Percentiles rank a stretch among this genome's conserved stretches.
Conservation (phyloP, 2,113 vertebrate genomes). For the Hippocampus zosterae region DNA sequence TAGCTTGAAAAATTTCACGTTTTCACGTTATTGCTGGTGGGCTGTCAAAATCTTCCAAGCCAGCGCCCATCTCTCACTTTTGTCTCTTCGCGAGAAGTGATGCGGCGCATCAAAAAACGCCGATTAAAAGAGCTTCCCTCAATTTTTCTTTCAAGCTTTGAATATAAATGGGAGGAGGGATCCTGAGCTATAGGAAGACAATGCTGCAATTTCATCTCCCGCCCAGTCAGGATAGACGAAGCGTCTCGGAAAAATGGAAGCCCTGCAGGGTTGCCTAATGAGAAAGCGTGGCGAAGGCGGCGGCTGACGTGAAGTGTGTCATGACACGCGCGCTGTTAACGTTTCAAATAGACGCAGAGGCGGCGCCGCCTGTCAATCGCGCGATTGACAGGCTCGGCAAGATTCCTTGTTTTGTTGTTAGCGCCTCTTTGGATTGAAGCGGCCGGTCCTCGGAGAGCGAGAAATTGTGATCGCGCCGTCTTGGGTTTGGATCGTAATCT, state of each 20-base stretch:
- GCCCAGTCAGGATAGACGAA: constrained; percentile 22
- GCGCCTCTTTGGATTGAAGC: not conserved
- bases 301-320: constrained; percentile 17
- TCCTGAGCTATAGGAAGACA: constrained; percentile 19
- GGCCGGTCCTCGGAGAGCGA: not conserved
- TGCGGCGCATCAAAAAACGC: constrained; percentile 43
- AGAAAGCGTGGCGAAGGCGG: constrained; percentile 27
- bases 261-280: constrained; percentile 24
- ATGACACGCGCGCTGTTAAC: constrained; percentile 16
- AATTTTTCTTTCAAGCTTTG: constrained; percentile 52
- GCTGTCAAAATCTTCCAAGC: constrained; percentile 55
- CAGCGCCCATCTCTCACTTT: constrained; percentile 22
- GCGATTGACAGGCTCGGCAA: not conserved
- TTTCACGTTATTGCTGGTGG: constrained; percentile 4
- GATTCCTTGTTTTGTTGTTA: not conserved
- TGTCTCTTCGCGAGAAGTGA: constrained; percentile 46
- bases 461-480: not conserved
- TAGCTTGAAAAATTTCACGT: constrained; percentile 12
- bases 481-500: not conserved
- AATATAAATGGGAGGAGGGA: constrained; percentile 10
- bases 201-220: constrained; percentile 28
- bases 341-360: constrained; percentile 15
- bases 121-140: constrained; percentile 39
- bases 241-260: not conserved
- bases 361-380: not conserved